Conservation (phyloP, 2,888 invertebrate species). For the Stramonita haemastoma region DNA sequence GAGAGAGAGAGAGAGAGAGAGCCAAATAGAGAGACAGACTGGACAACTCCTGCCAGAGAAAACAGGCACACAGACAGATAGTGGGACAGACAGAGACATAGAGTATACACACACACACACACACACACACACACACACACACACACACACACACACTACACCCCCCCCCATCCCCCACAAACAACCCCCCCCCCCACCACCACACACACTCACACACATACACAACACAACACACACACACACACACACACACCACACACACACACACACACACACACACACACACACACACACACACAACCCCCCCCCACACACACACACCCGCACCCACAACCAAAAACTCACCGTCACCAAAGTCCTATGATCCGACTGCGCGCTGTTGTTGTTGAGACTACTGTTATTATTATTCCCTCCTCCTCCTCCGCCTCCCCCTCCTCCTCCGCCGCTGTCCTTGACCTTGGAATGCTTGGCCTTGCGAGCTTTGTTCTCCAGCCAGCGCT, state of each 20-base stretch:
- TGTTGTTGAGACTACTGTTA: not conserved
- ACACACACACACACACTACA: not conserved
- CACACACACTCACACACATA: not conserved
- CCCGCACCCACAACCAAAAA: not conserved
- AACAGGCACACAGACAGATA: too few relatives aligned
- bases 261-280: not conserved
- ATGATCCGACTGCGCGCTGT: slow-evolving; percentile 57
- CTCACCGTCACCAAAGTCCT: slow-evolving; percentile 68
- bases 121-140: too few relatives aligned
- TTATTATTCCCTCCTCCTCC: not conserved
- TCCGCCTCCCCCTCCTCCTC: slow-evolving; percentile 31
- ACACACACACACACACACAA: not conserved
- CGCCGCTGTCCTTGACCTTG: slow-evolving; percentile 47
- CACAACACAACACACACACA: not conserved
- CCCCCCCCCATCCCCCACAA: not conserved
- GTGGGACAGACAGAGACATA: too few relatives aligned
- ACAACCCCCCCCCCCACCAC: not conserved
- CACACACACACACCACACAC: not conserved
- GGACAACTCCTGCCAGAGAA: too few relatives aligned
- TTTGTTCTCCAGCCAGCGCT: slow-evolving; percentile 93
- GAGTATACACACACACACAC: too few relatives aligned
- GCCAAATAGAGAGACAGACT: not conserved
- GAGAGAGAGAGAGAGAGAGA: not conserved
- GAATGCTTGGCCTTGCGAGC: slow-evolving; percentile 83
- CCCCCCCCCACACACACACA: not conserved